Evolutionary conservation across 1,140 invertebrate genomes (phyloP).

Genomic region (Pseudomyrmex pallidus): DNA sequence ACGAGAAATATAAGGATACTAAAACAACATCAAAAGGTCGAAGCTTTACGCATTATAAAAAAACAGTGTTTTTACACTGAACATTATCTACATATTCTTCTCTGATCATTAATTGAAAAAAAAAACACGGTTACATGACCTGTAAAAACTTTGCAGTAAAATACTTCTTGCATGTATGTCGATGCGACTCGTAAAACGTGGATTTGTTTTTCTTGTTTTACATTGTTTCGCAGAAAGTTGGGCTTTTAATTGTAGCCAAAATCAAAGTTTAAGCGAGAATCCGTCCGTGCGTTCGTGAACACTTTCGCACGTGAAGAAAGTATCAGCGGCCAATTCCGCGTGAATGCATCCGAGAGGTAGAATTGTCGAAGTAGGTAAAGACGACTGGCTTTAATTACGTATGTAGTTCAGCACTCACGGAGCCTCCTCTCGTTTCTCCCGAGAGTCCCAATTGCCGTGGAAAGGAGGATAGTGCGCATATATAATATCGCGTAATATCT

Average conservation of each 20-base stretch:
- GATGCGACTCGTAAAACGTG: no score
- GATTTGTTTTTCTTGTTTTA: no score
- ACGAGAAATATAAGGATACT: no score
- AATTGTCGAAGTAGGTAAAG: slow-evolving; percentile 9
- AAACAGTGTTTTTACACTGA: no score
- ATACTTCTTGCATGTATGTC: no score
- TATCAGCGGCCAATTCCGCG: not conserved
- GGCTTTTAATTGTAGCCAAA: not conserved
- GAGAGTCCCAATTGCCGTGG: slow-evolving; percentile 17
- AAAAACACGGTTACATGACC: no score
- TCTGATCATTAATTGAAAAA: no score
- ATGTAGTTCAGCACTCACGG: slow-evolving; percentile 25
- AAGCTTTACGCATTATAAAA: no score
- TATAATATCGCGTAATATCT: slow-evolving; percentile 44
- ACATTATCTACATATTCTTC: no score
- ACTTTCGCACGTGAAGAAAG: not conserved
- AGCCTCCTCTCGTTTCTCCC: slow-evolving; percentile 14
- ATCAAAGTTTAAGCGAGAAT: slow-evolving; percentile 8
- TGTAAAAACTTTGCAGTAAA: no score
- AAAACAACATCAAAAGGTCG: no score
- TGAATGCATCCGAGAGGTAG: not conserved
- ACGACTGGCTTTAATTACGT: slow-evolving; percentile 7
- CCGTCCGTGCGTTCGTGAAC: not conserved
- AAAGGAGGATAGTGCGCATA: slow-evolving; percentile 55
- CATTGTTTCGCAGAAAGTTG: not conserved